Conservation (phyloP, 2,888 invertebrate genomes). For the Meteorus colon region DNA sequence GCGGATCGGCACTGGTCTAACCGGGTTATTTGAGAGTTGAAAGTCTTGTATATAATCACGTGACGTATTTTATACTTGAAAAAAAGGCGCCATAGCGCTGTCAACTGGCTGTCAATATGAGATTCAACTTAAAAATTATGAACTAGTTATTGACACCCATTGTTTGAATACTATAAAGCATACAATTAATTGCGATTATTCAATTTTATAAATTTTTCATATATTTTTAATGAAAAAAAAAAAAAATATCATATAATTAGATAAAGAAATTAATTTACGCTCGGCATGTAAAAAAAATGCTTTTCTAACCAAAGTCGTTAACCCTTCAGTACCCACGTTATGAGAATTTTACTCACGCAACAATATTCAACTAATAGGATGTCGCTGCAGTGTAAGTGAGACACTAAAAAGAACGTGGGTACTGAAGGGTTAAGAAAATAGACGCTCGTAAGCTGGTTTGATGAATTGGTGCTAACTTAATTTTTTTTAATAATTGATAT, state of each 20-base stretch:
- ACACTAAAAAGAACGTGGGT: no score
- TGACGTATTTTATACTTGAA: neutral
- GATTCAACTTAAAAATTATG: slow-evolving; percentile 14
- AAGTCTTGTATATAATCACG: no score
- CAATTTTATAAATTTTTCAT: slow-evolving; percentile 17
- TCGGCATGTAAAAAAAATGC: neutral
- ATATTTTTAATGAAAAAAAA: slow-evolving; percentile 10
- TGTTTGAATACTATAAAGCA: slow-evolving; percentile 8
- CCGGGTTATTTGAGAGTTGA: no score
- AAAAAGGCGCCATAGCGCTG: slow-evolving; percentile 15
- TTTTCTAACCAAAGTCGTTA: slow-evolving; percentile 17
- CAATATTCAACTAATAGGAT: no score
- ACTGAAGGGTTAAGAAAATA: slow-evolving; percentile 15
- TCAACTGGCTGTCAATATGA: slow-evolving; percentile 12
- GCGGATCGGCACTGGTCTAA: no score
- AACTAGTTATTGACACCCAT: slow-evolving; percentile 15
- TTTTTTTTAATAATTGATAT: no score
- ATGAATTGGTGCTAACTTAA: neutral
- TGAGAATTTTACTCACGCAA: no score
- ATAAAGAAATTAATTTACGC: slow-evolving; percentile 5
- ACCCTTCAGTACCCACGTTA: no score
- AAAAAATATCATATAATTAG: slow-evolving; percentile 15
- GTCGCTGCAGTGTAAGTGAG: no score
- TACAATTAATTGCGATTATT: slow-evolving; percentile 1
- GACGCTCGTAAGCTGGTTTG: slow-evolving; percentile 10